Evolutionary conservation across 2,888 invertebrate species (phyloP).

Genomic region (Xanthia icteritia): DNA sequence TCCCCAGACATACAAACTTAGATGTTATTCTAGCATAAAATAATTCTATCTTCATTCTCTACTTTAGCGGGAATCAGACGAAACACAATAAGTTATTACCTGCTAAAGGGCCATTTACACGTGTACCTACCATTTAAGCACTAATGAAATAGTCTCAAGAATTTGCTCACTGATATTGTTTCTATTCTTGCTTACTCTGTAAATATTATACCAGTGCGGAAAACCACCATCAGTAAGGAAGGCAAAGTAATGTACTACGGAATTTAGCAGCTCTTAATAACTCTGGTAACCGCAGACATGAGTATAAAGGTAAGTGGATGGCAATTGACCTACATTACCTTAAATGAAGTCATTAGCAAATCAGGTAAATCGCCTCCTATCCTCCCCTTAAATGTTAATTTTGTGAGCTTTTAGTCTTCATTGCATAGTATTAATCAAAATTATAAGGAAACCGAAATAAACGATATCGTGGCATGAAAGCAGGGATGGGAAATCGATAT

Average conservation of each 20-base stretch:
- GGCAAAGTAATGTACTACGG: conserved; percentile 48
- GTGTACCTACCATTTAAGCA: conserved; percentile 19
- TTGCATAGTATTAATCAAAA: conserved; percentile 53
- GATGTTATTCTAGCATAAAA: conserved; percentile 5
- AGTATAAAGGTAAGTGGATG: conserved; percentile 62
- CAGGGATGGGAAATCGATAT: conserved; percentile 36
- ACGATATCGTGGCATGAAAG: conserved; percentile 18
- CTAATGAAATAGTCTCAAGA: conserved; percentile 44
- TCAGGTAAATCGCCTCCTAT: conserved; percentile 58
- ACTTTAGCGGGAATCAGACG: conserved; percentile 17
- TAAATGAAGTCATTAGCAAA: conserved; percentile 64
- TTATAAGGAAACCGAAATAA: conserved; percentile 22
- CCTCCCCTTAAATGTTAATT: conserved; percentile 53
- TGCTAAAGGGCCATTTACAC: conserved; percentile 24
- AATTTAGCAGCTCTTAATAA: conserved; percentile 63
- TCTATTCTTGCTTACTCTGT: conserved; percentile 17
- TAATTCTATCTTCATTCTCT: conserved; percentile 30
- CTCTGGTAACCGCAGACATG: conserved; percentile 51
- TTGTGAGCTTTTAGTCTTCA: conserved; percentile 50
- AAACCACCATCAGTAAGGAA: conserved; percentile 50
- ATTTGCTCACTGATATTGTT: conserved; percentile 33
- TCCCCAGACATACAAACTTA: conserved; percentile 3
- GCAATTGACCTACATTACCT: conserved; percentile 67
- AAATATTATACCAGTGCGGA: conserved; percentile 48
- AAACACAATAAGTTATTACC: conserved; percentile 32